phyloP scores from a whole-genome alignment of 2,113 vertebrate genomes.

The Etia nguti region DNA sequence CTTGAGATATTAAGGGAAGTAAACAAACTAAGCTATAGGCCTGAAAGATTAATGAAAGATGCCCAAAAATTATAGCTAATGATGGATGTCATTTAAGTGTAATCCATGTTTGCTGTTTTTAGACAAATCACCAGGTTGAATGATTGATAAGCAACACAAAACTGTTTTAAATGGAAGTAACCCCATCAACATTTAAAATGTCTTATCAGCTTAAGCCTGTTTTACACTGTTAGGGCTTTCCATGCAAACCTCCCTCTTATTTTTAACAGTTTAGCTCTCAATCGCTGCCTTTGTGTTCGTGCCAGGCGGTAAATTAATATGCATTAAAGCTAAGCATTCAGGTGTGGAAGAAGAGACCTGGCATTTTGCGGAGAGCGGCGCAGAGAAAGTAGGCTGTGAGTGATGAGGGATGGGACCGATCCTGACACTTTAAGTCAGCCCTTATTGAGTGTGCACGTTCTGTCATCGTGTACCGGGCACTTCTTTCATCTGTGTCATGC shows the following conservation, averaged over 20 bases:
- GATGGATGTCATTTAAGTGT: not conserved
- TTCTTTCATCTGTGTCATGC: conserved; percentile 51
- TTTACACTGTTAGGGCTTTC: conserved; percentile 9
- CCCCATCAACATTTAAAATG: not conserved
- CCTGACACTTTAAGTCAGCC: conserved; percentile 47
- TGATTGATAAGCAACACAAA: not conserved
- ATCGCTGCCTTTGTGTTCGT: not conserved
- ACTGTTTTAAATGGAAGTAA: not conserved
- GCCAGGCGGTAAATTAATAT: conserved; percentile 42
- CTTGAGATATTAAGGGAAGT: not conserved
- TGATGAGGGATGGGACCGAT: conserved; percentile 49
- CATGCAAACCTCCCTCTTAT: not conserved
- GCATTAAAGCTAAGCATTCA: conserved; percentile 40
- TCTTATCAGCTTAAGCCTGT: conserved; percentile 2
- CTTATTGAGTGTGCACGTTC: conserved; percentile 44
- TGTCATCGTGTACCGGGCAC: conserved; percentile 9
- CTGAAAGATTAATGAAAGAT: not conserved
- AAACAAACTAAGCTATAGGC: not conserved
- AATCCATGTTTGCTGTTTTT: not conserved
- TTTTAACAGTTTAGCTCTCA: not conserved
- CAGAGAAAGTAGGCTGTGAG: conserved; percentile 45
- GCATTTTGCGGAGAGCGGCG: not conserved
- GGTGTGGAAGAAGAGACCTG: conserved; percentile 29
- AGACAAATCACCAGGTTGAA: not conserved
- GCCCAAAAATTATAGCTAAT: not conserved